Evolutionary conservation across 1,140 invertebrate genomes (phyloP).

Genomic region (Tetramorium alpestre): DNA sequence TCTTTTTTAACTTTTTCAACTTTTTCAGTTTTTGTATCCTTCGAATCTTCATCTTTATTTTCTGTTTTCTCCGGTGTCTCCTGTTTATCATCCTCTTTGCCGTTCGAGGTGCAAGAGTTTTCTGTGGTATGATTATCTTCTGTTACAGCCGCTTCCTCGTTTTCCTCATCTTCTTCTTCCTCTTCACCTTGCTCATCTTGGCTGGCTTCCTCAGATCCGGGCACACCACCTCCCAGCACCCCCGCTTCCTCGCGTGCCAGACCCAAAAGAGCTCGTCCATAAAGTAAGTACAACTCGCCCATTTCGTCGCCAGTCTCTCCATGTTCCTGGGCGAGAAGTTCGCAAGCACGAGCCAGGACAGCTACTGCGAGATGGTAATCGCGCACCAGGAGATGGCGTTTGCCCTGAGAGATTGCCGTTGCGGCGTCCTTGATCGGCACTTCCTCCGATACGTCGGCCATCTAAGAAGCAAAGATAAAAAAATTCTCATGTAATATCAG

Average conservation of each 20-base stretch:
- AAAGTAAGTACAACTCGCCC: slow-evolving; percentile 93
- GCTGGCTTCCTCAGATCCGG: slow-evolving; percentile 86
- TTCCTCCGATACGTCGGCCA: slow-evolving; percentile 86
- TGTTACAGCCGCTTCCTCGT: slow-evolving; percentile 78
- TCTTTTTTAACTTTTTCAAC: slow-evolving; percentile 48
- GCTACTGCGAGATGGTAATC: slow-evolving; percentile 92
- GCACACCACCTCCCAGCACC: slow-evolving; percentile 91
- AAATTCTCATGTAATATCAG: neutral
- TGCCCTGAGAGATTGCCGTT: slow-evolving; percentile 89
- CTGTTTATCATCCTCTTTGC: slow-evolving; percentile 41
- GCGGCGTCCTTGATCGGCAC: slow-evolving; percentile 84
- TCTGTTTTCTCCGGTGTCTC: slow-evolving; percentile 79
- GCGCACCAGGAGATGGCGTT: slow-evolving; percentile 92
- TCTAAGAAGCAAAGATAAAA: slow-evolving; percentile 80
- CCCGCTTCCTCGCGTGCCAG: slow-evolving; percentile 92
- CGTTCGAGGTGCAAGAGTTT: slow-evolving; percentile 62
- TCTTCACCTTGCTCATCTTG: slow-evolving; percentile 86
- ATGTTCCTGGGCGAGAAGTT: slow-evolving; percentile 89
- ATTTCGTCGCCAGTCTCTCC: slow-evolving; percentile 92
- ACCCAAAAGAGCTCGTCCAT: slow-evolving; percentile 93
- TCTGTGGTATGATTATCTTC: slow-evolving; percentile 75
- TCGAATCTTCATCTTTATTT: slow-evolving; percentile 72
- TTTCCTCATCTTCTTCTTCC: slow-evolving; percentile 83
- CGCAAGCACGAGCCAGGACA: slow-evolving; percentile 91
- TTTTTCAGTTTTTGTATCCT: slow-evolving; percentile 66